A percentile compares a stretch with the other conserved stretches of the same genome.
These are phyloP conservation scores for Syngnathus floridae DNA, from an alignment of 2,113 vertebrate genomes.

Conservation along the genomic window DNA sequence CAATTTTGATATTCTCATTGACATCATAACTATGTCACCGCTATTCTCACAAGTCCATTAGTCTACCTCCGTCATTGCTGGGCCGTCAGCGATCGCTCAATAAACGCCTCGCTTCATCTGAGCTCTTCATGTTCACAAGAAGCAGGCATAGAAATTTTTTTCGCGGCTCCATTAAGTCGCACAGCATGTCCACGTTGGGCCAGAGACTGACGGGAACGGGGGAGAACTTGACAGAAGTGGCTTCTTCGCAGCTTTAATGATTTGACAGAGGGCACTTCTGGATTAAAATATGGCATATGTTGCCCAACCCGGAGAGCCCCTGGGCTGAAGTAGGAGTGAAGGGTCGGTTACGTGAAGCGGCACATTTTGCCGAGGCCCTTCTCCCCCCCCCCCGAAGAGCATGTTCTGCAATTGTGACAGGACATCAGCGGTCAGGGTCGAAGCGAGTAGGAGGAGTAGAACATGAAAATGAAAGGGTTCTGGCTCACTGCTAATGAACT, in stretches of 20 bases:
- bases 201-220: constrained; percentile 18
- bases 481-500: constrained; percentile 50
- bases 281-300: constrained; percentile 40
- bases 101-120: neutral
- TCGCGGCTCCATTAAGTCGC: constrained; percentile 37
- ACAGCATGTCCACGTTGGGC: constrained; percentile 35
- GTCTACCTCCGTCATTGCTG: neutral
- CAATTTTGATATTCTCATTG: neutral
- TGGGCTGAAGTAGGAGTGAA: constrained; percentile 34
- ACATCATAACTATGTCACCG: neutral
- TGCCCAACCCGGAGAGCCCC: constrained; percentile 25
- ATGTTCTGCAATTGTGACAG: constrained; percentile 47
- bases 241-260: constrained; percentile 39
- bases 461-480: constrained; percentile 29
- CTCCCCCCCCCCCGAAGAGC: constrained; percentile 23
- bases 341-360: constrained; percentile 28
- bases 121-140: neutral
- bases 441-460: constrained; percentile 39
- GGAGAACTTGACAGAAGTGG: constrained; percentile 39
- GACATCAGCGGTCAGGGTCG: constrained; percentile 18
- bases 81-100: neutral
- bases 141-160: neutral
- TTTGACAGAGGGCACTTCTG: constrained; percentile 44
- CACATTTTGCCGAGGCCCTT: constrained; percentile 37
- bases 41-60: neutral